Percentiles rank a stretch among this genome's conserved stretches.
These are phyloP conservation scores for Drosophila tsacasi DNA, from an alignment of 1,140 invertebrate species.

Conservation along the genomic window DNA sequence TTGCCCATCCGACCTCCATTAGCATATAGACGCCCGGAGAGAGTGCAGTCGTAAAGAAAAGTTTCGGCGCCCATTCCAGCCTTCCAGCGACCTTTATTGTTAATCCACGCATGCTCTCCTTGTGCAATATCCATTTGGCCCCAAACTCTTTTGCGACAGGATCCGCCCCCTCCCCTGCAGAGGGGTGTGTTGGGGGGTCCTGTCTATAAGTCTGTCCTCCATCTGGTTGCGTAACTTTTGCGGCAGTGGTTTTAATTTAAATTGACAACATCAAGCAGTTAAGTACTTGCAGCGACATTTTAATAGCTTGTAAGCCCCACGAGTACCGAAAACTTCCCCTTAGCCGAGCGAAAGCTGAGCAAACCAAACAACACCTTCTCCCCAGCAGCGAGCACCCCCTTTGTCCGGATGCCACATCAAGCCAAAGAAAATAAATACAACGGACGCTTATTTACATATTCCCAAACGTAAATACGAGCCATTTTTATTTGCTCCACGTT, in stretches of 20 bases:
- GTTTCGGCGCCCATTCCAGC: constrained; percentile 22
- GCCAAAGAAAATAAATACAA: constrained; percentile 81
- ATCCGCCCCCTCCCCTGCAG: background rate
- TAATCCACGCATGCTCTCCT: constrained; percentile 72
- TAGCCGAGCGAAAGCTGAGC: constrained; percentile 29
- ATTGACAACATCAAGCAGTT: constrained; percentile 83
- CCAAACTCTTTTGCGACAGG: constrained; percentile 27
- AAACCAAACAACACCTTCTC: constrained; percentile 40
- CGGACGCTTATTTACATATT: constrained; percentile 82
- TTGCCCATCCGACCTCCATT: constrained; percentile 86
- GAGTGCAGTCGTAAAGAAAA: constrained; percentile 73
- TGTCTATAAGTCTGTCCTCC: constrained; percentile 56
- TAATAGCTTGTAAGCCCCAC: constrained; percentile 82
- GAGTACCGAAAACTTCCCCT: constrained; percentile 65
- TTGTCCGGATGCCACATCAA: constrained; percentile 56
- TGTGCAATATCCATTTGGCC: constrained; percentile 70
- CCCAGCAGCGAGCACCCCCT: constrained; percentile 16
- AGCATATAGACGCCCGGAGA: constrained; percentile 45
- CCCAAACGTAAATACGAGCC: constrained; percentile 83
- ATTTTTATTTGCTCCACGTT: constrained; percentile 75
- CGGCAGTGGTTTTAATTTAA: constrained; percentile 81
- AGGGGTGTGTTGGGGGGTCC: constrained; percentile 8
- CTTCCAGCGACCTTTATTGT: constrained; percentile 32
- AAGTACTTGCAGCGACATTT: constrained; percentile 83
- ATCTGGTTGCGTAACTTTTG: constrained; percentile 68